phyloP scores from a whole-genome alignment of 2,797 vertebrate genomes.

The Podargus strigoides region DNA sequence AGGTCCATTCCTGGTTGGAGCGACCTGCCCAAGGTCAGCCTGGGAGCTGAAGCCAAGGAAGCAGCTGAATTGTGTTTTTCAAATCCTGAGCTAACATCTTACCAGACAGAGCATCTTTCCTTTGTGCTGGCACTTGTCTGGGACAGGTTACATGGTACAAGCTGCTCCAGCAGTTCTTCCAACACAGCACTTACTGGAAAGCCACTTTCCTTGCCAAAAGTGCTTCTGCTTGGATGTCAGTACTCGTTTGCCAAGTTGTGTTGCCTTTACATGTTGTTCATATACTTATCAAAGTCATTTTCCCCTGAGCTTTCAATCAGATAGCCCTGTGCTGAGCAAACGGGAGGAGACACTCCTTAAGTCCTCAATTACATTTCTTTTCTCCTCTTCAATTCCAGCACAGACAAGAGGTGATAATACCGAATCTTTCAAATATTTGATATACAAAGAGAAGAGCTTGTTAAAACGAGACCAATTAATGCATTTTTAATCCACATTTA shows the following conservation, averaged over 20 bases:
- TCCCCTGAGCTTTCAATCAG: background rate
- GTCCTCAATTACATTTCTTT: slow-evolving; percentile 55
- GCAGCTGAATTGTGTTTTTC: background rate
- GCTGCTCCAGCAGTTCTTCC: background rate
- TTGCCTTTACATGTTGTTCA: background rate
- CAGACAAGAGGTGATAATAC: slow-evolving; percentile 59
- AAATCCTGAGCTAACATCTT: background rate
- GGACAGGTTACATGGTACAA: background rate
- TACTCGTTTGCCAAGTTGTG: background rate
- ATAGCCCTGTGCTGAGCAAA: slow-evolving; percentile 1
- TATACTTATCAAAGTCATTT: slow-evolving; percentile 39
- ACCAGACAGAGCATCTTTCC: background rate
- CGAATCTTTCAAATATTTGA: slow-evolving; percentile 67
- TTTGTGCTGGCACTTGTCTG: background rate
- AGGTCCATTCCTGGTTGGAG: fast-evolving
- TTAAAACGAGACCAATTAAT: slow-evolving; percentile 69
- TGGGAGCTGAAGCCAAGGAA: background rate
- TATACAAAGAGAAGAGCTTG: slow-evolving; percentile 64
- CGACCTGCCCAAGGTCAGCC: background rate
- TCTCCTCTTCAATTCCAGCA: slow-evolving; percentile 49
- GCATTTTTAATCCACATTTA: slow-evolving; percentile 68
- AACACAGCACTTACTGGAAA: background rate
- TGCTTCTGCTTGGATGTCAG: background rate
- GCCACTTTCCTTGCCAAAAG: background rate
- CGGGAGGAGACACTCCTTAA: slow-evolving; percentile 35